A percentile compares a stretch with the other conserved stretches of the same genome.
phyloP scores from a whole-genome alignment of 2,888 invertebrate species.

The Embidobia sp. region DNA sequence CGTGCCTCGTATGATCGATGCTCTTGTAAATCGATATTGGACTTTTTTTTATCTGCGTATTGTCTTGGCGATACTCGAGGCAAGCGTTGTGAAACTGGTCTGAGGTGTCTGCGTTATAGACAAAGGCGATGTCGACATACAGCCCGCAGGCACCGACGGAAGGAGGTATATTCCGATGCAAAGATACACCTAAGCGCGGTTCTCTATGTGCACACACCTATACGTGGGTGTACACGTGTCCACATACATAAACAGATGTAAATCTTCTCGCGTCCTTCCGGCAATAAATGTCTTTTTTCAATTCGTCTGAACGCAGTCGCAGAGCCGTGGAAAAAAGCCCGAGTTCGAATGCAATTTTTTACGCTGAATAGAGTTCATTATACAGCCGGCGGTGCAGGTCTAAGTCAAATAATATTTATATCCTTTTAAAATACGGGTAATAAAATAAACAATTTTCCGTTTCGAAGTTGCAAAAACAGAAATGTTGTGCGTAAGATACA shows the following conservation, averaged over 20 bases:
- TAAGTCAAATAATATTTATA: too few species aligned
- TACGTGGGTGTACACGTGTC: slow-evolving; percentile 16
- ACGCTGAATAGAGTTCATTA: too few species aligned
- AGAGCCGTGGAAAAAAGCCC: too few species aligned
- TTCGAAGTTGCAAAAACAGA: too few species aligned
- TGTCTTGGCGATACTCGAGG: slow-evolving; percentile 63
- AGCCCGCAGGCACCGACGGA: slow-evolving; percentile 54
- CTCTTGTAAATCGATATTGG: slow-evolving; percentile 41
- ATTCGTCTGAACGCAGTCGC: too few species aligned
- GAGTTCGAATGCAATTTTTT: too few species aligned
- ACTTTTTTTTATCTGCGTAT: slow-evolving; percentile 65
- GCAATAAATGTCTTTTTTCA: slow-evolving; percentile 40
- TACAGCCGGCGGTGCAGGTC: too few species aligned
- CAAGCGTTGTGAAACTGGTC: slow-evolving; percentile 59
- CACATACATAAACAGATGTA: slow-evolving; percentile 44
- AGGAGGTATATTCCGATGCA: slow-evolving; percentile 44
- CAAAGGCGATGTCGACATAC: slow-evolving; percentile 66
- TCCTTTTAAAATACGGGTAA: too few species aligned
- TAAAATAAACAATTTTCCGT: too few species aligned
- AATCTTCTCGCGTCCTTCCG: slow-evolving; percentile 48
- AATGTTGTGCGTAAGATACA: too few species aligned
- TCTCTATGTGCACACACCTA: slow-evolving; percentile 20
- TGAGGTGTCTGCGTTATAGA: slow-evolving; percentile 58
- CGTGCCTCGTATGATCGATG: slow-evolving; percentile 38
- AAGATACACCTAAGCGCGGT: slow-evolving; percentile 23